These are phyloP conservation scores for Lampris incognitus DNA, from an alignment of 2,113 vertebrate genomes.

Conservation along the genomic window DNA sequence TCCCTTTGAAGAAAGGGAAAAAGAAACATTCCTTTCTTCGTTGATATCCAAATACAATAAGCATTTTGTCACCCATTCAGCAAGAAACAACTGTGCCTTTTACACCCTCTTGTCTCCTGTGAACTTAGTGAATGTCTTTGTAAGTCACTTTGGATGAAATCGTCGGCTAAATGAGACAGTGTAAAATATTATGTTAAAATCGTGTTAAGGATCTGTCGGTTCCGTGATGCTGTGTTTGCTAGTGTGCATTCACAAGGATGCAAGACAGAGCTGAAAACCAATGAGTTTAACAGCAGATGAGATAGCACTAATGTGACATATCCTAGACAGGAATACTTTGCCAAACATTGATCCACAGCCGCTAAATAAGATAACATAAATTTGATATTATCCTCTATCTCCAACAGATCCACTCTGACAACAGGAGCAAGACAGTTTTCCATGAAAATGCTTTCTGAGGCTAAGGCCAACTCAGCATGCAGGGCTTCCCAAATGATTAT, in stretches of 20 bases:
- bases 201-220: too few relatives aligned
- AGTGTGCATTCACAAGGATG: background rate
- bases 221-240: background rate
- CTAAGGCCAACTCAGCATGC: background rate
- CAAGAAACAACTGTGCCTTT: background rate
- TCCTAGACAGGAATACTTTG: background rate
- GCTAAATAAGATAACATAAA: background rate
- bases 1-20: background rate
- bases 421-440: background rate
- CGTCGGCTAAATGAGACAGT: too few relatives aligned
- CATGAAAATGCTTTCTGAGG: background rate
- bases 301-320: background rate
- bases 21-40: background rate
- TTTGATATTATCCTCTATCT: background rate
- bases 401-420: too few relatives aligned
- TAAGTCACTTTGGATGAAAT: too few relatives aligned
- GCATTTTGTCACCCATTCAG: background rate
- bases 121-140: background rate
- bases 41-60: background rate
- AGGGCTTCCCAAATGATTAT: too few relatives aligned
- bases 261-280: background rate
- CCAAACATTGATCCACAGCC: background rate
- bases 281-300: background rate
- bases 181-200: too few relatives aligned
- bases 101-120: background rate